Conservation (phyloP, 2,113 vertebrate genomes). For the Macquaria australasica region DNA sequence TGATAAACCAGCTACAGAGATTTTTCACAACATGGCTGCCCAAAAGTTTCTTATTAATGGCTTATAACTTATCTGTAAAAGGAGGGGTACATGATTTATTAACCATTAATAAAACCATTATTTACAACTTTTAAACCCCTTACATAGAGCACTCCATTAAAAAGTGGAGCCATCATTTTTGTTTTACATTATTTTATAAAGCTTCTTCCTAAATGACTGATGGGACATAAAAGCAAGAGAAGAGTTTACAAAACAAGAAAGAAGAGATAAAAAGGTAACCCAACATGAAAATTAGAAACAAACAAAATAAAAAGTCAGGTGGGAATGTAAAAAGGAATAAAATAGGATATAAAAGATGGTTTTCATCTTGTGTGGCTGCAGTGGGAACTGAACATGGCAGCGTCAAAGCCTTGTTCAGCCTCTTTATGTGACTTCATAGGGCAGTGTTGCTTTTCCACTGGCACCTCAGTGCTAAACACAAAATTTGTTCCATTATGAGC, state of each 20-base stretch:
- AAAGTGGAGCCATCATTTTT: not conserved
- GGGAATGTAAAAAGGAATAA: not conserved
- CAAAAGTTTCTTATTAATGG: not conserved
- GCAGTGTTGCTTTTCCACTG: slow-evolving; percentile 43
- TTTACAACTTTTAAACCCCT: not conserved
- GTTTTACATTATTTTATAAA: not conserved
- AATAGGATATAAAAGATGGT: not conserved
- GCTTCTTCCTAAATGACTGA: no score
- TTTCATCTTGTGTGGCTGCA: slow-evolving; percentile 10
- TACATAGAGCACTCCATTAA: not conserved
- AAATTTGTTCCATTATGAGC: slow-evolving; percentile 54
- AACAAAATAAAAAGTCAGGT: no score
- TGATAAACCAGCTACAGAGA: not conserved
- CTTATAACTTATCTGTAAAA: no score
- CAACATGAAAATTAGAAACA: not conserved
- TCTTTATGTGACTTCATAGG: slow-evolving; percentile 50
- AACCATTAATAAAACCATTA: not conserved
- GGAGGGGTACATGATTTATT: not conserved
- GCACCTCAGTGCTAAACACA: slow-evolving; percentile 41
- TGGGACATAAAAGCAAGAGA: no score
- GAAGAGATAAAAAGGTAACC: not conserved
- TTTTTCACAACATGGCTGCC: not conserved
- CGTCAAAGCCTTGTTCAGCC: slow-evolving; percentile 1
- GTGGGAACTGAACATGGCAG: slow-evolving; percentile 25
- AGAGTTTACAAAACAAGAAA: not conserved